A percentile compares a stretch with the other conserved stretches of the same genome.
Conservation (phyloP, 2,888 invertebrate genomes). For the Amiota minor region DNA sequence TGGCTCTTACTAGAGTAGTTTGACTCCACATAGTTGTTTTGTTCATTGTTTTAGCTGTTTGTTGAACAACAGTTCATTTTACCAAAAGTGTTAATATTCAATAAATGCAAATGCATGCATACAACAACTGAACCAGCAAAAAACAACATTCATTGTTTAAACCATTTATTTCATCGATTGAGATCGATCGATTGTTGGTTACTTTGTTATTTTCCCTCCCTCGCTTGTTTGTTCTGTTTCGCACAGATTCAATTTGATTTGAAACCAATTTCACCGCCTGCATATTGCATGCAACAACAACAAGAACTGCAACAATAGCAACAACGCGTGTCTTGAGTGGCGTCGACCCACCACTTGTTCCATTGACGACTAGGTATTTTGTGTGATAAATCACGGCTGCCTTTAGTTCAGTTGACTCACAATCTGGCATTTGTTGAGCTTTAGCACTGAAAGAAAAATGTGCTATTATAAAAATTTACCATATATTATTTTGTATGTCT, state of each 20-base stretch:
- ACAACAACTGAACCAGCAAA: constrained; percentile 20
- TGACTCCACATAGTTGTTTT: background rate
- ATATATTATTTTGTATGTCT: too few species aligned
- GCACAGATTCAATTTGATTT: constrained; percentile 60
- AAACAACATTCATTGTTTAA: constrained; percentile 27
- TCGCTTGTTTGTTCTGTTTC: constrained; percentile 29
- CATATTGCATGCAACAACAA: constrained; percentile 1
- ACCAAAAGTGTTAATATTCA: constrained; percentile 32
- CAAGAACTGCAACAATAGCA: constrained; percentile 8
- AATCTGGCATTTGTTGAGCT: too few species aligned
- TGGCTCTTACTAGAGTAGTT: background rate
- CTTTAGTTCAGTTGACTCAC: constrained; percentile 17
- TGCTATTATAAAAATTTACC: too few species aligned
- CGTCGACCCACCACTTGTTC: constrained; percentile 20
- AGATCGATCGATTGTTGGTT: constrained; percentile 19
- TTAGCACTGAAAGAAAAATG: background rate
- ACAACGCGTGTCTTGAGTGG: constrained; percentile 10
- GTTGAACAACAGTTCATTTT: background rate
- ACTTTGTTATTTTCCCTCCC: too few species aligned
- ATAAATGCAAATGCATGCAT: constrained; percentile 30
- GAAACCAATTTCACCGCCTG: constrained; percentile 66
- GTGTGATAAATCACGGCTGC: constrained; percentile 29
- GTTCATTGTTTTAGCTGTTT: background rate
- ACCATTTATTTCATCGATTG: constrained; percentile 38
- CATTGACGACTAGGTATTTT: constrained; percentile 10